A percentile compares a stretch with the other conserved stretches of the same genome.
Evolutionary conservation across 2,888 invertebrate genomes (phyloP).

Genomic region (Fissipunctia ypsillon): DNA sequence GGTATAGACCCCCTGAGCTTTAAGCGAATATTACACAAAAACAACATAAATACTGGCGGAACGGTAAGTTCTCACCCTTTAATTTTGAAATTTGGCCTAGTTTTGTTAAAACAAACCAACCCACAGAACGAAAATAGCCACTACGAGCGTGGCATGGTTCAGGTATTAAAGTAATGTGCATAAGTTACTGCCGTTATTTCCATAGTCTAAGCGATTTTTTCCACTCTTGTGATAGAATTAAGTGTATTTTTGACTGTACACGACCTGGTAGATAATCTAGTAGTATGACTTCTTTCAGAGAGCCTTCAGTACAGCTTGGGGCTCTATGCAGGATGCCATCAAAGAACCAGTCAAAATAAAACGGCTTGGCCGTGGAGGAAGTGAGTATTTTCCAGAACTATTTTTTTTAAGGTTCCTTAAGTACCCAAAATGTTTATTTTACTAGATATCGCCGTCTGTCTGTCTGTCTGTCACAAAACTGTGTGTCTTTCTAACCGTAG

Average conservation of each 20-base stretch:
- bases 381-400: conserved; percentile 58
- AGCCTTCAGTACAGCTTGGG: conserved; percentile 69
- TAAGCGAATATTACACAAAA: background rate
- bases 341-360: conserved; percentile 69
- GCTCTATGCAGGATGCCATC: conserved; percentile 65
- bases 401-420: background rate
- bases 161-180: background rate
- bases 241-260: background rate
- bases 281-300: conserved; percentile 65
- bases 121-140: background rate
- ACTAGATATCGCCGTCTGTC: too few relatives aligned
- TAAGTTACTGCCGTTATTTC: background rate
- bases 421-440: too few relatives aligned
- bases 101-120: background rate
- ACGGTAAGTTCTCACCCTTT: background rate
- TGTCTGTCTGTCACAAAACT: background rate
- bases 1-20: too few relatives aligned
- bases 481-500: background rate
- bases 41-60: background rate
- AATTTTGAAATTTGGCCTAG: background rate
- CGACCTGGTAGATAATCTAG: conserved; percentile 4
- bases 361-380: conserved; percentile 62
- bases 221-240: background rate
- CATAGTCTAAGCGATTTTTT: background rate
- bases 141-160: background rate